Evolutionary conservation across 2,113 vertebrate genomes (phyloP).

Genomic region (Pterocles burchelli): DNA sequence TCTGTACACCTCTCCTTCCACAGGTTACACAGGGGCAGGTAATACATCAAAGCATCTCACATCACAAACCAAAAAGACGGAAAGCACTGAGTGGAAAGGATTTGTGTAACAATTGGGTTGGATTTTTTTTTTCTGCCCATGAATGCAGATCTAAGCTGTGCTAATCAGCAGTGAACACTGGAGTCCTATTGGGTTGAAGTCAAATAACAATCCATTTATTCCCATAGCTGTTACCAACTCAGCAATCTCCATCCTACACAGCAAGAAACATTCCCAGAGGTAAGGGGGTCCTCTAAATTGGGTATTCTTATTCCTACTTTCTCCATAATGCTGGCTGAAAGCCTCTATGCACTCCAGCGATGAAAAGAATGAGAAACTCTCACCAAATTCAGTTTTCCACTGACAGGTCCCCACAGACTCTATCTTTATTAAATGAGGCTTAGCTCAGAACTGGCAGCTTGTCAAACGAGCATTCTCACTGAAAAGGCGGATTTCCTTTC

Average conservation of each 20-base stretch:
- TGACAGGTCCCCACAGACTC: constrained; percentile 66
- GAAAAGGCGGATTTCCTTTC: constrained; percentile 68
- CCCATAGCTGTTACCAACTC: constrained; percentile 43
- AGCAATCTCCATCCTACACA: constrained; percentile 36
- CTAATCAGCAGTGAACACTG: constrained; percentile 39
- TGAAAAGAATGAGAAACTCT: constrained; percentile 62
- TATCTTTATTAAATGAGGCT: constrained; percentile 75
- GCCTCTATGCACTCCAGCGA: neutral
- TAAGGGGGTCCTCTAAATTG: constrained; percentile 9
- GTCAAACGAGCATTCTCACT: constrained; percentile 63
- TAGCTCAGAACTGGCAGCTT: constrained; percentile 71
- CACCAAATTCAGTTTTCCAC: constrained; percentile 65
- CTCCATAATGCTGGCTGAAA: constrained; percentile 42
- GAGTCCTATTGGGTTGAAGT: constrained; percentile 31
- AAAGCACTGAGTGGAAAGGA: neutral
- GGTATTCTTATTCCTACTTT: constrained; percentile 31
- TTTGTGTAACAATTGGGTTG: constrained; percentile 8
- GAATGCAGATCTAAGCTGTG: constrained; percentile 14
- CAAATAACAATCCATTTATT: constrained; percentile 33
- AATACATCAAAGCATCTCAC: neutral
- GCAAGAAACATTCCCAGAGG: constrained; percentile 6
- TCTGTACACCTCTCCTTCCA: neutral
- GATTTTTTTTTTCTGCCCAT: neutral
- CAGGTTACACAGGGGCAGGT: neutral
- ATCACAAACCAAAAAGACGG: neutral